Evolutionary conservation across 1,140 invertebrate genomes (phyloP), one percentile per base, ranked within the genome.

Genomic region (Drosophila bocki): DNA sequence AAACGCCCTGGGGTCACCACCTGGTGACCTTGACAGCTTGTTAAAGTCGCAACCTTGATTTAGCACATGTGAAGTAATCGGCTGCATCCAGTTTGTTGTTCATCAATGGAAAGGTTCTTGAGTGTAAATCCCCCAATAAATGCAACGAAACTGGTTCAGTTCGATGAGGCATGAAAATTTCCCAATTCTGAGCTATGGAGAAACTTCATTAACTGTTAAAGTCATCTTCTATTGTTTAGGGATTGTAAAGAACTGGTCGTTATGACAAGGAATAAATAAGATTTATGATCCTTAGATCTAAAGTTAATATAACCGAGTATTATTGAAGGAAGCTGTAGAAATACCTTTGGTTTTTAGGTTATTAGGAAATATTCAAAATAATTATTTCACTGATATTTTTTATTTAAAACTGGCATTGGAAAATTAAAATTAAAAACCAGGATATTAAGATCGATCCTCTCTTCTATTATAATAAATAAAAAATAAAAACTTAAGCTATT

Each of bases 51-150:
- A 45, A 71, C 53, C 69, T 72, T 71, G 53, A 47, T 39, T 22
- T 37, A 45, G 42, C 32, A 32, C 37, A 33, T 8, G 35, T 72
- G 29, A 35, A 47, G 19, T 29, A 50, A 72, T 71, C 67, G 22
- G 8, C 54, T 17, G 50, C 29, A 69, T 35, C 68, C 51, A 59
- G 69, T 60, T 72, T 33, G 4, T 11, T 37, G 13, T 5, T 54
- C 37, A 42, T 50, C 29, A 72, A 50, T 70, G 53, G 42, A 71
- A 72, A 60, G 67, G 69, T 72, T 72, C 69, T 72, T 42, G 12
- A 29, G 37, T 11, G 22, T 29, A 42, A 50, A 32, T 58, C 32
- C 29, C 11, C 19, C 7, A n/a, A 29, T 33, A 17, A 32, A n/a
- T 15, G 29, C 17, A 22, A 22, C n/a, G 7, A 44, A 72, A 60